A percentile compares a stretch with the other conserved stretches of the same genome.
phyloP scores from a whole-genome alignment of 2,888 invertebrate genomes.

The Dynastes maya region DNA sequence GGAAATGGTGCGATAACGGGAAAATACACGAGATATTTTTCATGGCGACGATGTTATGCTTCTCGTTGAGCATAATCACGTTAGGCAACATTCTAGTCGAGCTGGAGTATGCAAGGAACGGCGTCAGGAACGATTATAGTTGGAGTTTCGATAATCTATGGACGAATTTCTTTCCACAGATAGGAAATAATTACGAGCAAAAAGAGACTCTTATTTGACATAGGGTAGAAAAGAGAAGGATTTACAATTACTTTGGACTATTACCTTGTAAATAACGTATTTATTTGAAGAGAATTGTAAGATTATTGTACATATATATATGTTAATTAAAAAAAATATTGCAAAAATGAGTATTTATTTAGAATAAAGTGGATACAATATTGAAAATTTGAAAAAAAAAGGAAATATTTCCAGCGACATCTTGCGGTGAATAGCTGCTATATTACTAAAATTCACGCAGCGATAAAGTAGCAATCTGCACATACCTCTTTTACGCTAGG shows the following conservation, averaged over 20 bases:
- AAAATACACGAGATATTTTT: conserved; percentile 64
- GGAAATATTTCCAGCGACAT: too few relatives aligned
- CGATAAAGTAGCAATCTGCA: too few relatives aligned
- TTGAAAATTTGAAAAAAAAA: too few relatives aligned
- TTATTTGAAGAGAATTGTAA: conserved; percentile 15
- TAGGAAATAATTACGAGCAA: conserved; percentile 12
- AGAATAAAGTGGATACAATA: neutral
- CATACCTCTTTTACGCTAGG: too few relatives aligned
- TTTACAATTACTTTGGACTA: neutral
- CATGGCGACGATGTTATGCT: conserved; percentile 66
- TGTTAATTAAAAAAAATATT: neutral
- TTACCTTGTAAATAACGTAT: conserved; percentile 12
- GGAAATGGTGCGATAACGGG: conserved; percentile 61
- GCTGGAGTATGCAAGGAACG: conserved; percentile 59
- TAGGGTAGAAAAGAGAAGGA: neutral
- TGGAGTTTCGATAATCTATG: conserved; percentile 34
- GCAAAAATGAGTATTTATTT: neutral
- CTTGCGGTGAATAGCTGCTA: too few relatives aligned
- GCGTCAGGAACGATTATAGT: neutral
- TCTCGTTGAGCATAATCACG: conserved; percentile 65
- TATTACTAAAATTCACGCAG: too few relatives aligned
- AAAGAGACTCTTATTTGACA: neutral
- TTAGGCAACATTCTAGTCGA: conserved; percentile 66
- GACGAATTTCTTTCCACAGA: conserved; percentile 25
- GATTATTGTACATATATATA: conserved; percentile 12